Percentiles rank a stretch among this genome's conserved stretches.
phyloP scores from a whole-genome alignment of 2,113 vertebrate species.

The Ochotona princeps region DNA sequence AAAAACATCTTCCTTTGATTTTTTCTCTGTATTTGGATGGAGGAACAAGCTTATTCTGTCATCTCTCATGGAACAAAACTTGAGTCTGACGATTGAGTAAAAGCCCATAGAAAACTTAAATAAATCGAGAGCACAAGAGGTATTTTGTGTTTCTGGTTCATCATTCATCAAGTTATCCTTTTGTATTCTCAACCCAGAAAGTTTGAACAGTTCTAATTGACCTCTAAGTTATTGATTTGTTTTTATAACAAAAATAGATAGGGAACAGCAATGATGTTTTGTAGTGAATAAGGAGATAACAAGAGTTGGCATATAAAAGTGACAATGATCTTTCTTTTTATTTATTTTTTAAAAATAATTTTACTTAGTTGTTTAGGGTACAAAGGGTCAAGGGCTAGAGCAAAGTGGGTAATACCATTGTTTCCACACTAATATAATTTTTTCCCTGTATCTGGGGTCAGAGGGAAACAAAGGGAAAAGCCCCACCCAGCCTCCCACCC shows the following conservation, averaged over 20 bases:
- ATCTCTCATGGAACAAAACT: background rate
- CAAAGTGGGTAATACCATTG: too few relatives aligned
- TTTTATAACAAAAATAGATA: background rate
- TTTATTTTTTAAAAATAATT: too few relatives aligned
- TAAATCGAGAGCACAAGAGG: background rate
- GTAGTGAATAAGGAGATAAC: background rate
- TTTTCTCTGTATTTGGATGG: background rate
- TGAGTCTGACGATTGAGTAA: constrained; percentile 6
- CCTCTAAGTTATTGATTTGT: background rate
- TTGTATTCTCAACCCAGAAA: background rate
- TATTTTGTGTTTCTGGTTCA: background rate
- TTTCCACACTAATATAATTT: too few relatives aligned
- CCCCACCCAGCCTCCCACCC: too few relatives aligned
- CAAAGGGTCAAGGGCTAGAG: too few relatives aligned
- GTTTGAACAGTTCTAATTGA: background rate
- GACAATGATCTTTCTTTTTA: background rate
- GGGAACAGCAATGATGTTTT: too few relatives aligned
- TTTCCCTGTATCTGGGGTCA: too few relatives aligned
- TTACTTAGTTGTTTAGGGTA: too few relatives aligned
- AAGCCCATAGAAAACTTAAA: background rate
- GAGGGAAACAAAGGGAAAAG: too few relatives aligned
- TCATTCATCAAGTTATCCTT: background rate
- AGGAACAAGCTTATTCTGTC: background rate
- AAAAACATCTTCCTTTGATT: background rate
- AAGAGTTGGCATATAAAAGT: background rate